These are phyloP conservation scores for Hirundichthys speculiger DNA, from an alignment of 2,113 vertebrate species.

Conservation along the genomic window DNA sequence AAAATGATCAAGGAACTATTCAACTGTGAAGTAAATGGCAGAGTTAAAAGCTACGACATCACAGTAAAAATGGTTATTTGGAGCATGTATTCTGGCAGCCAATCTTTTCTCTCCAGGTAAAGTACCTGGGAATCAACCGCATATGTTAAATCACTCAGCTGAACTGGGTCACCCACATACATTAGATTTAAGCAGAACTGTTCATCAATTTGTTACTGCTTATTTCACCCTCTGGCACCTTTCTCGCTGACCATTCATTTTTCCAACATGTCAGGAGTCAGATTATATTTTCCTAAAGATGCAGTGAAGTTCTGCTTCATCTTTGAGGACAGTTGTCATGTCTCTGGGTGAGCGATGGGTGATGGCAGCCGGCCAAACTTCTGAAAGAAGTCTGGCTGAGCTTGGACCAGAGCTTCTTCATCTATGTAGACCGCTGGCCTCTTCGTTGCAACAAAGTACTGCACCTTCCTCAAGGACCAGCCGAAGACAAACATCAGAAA, in stretches of 20 bases:
- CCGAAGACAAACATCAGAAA: constrained; percentile 91
- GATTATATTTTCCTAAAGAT: constrained; percentile 7
- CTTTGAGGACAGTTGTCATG: constrained; percentile 30
- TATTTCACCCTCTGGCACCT: constrained; percentile 12
- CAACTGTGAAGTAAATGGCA: constrained; percentile 21
- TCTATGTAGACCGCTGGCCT: constrained; percentile 94
- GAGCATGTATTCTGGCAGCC: constrained; percentile 26
- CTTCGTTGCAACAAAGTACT: constrained; percentile 88
- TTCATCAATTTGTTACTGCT: background rate
- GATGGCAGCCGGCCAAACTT: constrained; percentile 89
- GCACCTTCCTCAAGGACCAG: constrained; percentile 90
- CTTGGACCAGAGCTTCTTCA: constrained; percentile 87
- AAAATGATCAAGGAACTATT: constrained; percentile 16
- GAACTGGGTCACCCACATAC: constrained; percentile 25
- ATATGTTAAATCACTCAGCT: constrained; percentile 21
- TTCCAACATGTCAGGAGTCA: background rate
- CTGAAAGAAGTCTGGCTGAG: constrained; percentile 86
- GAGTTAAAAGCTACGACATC: constrained; percentile 32
- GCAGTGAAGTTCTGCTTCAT: constrained; percentile 5
- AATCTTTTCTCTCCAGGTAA: constrained; percentile 5
- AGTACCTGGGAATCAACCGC: constrained; percentile 21
- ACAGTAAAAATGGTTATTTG: constrained; percentile 33
- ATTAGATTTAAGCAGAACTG: constrained; percentile 18
- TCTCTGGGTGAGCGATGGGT: constrained; percentile 63
- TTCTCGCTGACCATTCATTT: background rate